phyloP scores from a whole-genome alignment of 2,888 invertebrate species.

The Morinoia aosen region DNA sequence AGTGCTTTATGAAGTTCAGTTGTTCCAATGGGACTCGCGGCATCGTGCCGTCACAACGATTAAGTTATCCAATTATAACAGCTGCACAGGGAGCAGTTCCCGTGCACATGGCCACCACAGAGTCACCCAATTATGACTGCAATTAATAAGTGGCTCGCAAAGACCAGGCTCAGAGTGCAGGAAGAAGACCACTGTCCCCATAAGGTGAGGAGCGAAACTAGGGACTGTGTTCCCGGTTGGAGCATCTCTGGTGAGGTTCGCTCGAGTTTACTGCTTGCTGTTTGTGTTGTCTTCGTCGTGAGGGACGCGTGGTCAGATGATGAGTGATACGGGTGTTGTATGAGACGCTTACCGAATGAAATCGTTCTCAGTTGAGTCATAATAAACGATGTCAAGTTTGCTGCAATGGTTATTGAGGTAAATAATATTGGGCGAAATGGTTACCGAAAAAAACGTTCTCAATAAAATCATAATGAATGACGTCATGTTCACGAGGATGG shows the following conservation, averaged over 20 bases:
- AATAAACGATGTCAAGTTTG: too few species aligned
- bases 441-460: too few species aligned
- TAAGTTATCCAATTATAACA: conserved; percentile 43
- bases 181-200: not conserved
- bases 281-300: not conserved
- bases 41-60: not conserved
- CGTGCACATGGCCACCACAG: conserved; percentile 13
- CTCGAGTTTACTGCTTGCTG: not conserved
- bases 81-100: not conserved
- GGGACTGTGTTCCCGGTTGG: too few species aligned
- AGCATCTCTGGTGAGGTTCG: too few species aligned
- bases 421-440: too few species aligned
- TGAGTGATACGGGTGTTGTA: not conserved
- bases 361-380: too few species aligned
- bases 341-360: too few species aligned
- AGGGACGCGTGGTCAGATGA: not conserved
- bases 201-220: not conserved
- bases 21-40: not conserved
- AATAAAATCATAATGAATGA: too few species aligned
- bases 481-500: too few species aligned
- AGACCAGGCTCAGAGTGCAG: not conserved
- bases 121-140: conserved; percentile 17
- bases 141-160: not conserved
- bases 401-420: too few species aligned
- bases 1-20: not conserved